Base-by-base conservation (phyloP, 2,888 invertebrate species). In the Phengaris arion region DNA sequence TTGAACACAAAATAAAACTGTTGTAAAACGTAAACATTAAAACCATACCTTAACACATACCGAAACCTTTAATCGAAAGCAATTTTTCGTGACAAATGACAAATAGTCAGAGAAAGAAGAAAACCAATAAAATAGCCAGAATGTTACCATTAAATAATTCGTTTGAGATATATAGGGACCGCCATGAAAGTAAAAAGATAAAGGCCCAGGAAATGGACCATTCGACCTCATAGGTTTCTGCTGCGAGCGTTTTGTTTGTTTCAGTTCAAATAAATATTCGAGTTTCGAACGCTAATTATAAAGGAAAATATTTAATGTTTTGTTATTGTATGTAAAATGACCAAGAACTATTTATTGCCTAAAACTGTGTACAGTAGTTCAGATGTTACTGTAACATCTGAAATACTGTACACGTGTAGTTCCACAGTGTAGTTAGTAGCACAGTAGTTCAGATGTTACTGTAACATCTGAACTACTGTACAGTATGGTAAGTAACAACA, bases 161-260 rank as follows among this genome's bases (percentile, higher is more conserved):
- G 46, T 55, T 74, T 57, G 57, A 46, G 46, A 74, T 74, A 74
- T 74, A 74, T 22, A 59, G 54, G 45, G 74, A 74, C 54, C 54
- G 74, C 35, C 55, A 57, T 74, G 74, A 74, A 57, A 57, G 74
- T 72, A 35, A 72, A 74, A 74, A 74, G 74, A 74, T 74, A 74
- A 74, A 74, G 57, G 74, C 59, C 12, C 74, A 74, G 74, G 74
- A 74, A 74, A 59, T 74, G 48, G 46, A 52, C n/a, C 74, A n/a
- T 74, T 59, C 74, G 52, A 5, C 74, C 74, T 59, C 55, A n/a
- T 5, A 59, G 15, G 46, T 46, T 57, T 12, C 52, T 46, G 74
- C 74, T 74, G 52, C 8, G 13, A 73, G 69, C 46, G 48, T 54
- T 57, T 13, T 35, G 15, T 74, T 57, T 59, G 74, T 51, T 72